Conservation (phyloP, 92 coral and sea anemone genomes). For the Metridium senile region DNA sequence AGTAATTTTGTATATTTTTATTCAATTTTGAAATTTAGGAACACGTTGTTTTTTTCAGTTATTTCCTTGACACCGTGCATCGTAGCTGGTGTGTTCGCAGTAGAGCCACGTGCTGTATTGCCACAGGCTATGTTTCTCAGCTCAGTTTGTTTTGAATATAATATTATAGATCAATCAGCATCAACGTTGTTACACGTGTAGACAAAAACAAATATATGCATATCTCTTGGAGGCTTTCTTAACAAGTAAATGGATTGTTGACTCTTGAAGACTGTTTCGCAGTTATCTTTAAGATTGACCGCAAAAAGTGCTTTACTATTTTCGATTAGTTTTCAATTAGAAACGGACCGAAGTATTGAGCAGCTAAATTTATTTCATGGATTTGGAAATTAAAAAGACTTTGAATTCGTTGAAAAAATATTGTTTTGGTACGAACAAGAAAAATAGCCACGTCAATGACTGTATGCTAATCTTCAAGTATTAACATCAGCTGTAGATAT, state of each 20-base stretch:
- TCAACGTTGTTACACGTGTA: neutral
- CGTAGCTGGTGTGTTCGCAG: slow-evolving; percentile 2
- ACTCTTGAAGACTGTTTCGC: neutral
- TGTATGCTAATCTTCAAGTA: neutral
- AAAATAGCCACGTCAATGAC: neutral
- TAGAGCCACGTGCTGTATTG: slow-evolving; percentile 11
- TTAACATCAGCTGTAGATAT: neutral
- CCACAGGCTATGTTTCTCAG: neutral
- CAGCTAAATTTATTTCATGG: neutral
- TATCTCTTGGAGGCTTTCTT: neutral
- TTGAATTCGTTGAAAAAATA: neutral
- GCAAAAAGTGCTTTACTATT: too few species aligned
- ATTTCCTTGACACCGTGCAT: slow-evolving; percentile 12
- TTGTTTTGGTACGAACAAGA: neutral
- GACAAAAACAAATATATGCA: slow-evolving; percentile 13
- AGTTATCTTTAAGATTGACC: neutral
- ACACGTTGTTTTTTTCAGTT: neutral
- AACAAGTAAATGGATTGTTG: neutral
- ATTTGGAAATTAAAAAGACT: too few species aligned
- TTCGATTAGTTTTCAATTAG: too few species aligned
- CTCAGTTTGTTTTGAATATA: neutral
- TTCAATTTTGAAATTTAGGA: neutral
- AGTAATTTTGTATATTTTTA: too few species aligned
- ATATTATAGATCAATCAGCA: neutral
- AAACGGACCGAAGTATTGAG: too few species aligned